These are phyloP conservation scores for Paratrypauchen microcephalus DNA, from an alignment of 2,797 vertebrate genomes.

Conservation along the genomic window DNA sequence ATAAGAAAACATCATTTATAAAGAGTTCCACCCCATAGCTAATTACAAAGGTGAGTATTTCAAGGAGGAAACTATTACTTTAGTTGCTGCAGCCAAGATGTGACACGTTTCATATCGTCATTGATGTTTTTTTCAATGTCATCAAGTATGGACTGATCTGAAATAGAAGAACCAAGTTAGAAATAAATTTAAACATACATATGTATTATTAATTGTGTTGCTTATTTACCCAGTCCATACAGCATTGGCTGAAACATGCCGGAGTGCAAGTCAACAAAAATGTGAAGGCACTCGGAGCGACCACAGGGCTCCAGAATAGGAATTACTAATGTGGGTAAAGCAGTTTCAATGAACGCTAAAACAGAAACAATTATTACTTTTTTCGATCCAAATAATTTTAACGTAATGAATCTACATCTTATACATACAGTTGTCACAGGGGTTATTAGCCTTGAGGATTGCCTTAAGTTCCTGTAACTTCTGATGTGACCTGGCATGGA, in stretches of 20 bases:
- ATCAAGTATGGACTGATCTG: conserved; percentile 92
- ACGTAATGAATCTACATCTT: background rate
- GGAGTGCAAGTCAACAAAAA: conserved; percentile 98
- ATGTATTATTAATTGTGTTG: background rate
- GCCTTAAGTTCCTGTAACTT: conserved; percentile 97
- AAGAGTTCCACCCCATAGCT: background rate
- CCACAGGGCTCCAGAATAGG: conserved; percentile 96
- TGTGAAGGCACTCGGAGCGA: conserved; percentile 95
- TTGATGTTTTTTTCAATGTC: conserved; percentile 97
- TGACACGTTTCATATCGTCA: conserved; percentile 94
- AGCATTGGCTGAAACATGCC: conserved; percentile 99
- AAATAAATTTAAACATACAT: too few species aligned
- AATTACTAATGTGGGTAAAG: conserved; percentile 93
- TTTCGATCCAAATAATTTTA: background rate
- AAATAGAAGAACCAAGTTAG: conserved; percentile 12
- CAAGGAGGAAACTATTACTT: conserved; percentile 79
- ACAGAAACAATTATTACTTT: conserved; percentile 26
- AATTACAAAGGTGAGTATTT: background rate
- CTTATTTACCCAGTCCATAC: conserved; percentile 91
- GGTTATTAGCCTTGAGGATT: conserved; percentile 90
- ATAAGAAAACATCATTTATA: conserved; percentile 7
- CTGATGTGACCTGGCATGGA: conserved; percentile 95
- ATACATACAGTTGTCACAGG: conserved; percentile 91
- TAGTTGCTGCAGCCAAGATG: conserved; percentile 93
- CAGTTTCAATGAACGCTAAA: conserved; percentile 94